These are phyloP conservation scores for Mycetomoellerius zeteki DNA, from an alignment of 1,140 invertebrate species.

Conservation along the genomic window DNA sequence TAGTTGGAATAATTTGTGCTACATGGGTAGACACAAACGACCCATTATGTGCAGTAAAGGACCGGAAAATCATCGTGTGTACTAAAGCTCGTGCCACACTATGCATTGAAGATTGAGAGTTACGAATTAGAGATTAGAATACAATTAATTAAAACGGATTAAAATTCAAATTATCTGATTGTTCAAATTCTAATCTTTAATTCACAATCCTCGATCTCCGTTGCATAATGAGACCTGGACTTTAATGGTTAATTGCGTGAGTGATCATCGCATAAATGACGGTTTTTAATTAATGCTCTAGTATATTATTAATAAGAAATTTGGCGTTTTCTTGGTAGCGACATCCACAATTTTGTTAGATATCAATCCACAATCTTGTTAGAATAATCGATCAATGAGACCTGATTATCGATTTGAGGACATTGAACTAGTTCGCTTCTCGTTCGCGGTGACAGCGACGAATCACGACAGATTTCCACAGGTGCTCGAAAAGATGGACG, in stretches of 20 bases:
- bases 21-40: too few relatives aligned
- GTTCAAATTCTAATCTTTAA: too few relatives aligned
- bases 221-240: too few relatives aligned
- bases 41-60: too few relatives aligned
- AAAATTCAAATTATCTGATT: too few relatives aligned
- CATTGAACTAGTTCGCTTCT: neutral
- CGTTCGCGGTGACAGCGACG: neutral
- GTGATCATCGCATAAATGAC: neutral
- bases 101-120: too few relatives aligned
- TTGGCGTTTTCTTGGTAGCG: neutral
- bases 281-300: neutral
- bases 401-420: neutral
- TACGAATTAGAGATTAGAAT: too few relatives aligned
- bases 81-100: too few relatives aligned
- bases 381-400: neutral
- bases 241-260: neutral
- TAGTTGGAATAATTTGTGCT: too few relatives aligned
- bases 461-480: slow-evolving; percentile 55
- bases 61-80: too few relatives aligned
- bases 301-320: neutral
- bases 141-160: too few relatives aligned
- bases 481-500: slow-evolving; percentile 43
- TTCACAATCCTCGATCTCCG: too few relatives aligned
- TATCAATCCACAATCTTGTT: neutral
- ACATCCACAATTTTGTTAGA: neutral